Base-by-base conservation (phyloP, 2,797 vertebrate genomes). In the Menidia menidia region DNA sequence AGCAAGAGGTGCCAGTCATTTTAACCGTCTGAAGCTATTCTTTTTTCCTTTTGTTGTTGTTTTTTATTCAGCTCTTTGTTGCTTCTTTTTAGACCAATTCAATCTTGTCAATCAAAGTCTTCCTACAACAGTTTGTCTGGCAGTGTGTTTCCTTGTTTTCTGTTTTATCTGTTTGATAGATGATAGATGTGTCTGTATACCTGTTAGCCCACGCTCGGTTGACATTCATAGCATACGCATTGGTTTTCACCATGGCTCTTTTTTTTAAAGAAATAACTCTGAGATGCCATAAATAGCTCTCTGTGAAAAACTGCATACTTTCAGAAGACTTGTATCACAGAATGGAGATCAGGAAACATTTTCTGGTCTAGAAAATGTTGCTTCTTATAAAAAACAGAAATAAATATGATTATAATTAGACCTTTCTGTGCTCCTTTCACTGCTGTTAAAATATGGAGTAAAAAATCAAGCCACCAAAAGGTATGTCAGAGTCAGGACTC, bases 391-490 rank as follows among this genome's bases (percentile, higher is more conserved):
- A 60, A n/a, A 61, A 0, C 4, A 11, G 19, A 60, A 33, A 74
- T 66, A 83, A 85, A 83, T 73, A 47, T 25, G 25, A 25, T 89
- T 78, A 85, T 87, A 85, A 82, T 75, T 78, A 77, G 51, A 75
- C 71, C 67, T 86, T 78, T 42, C 9, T 31, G 35, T 68, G 72
- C 73, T 80, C 76, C 64, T 68, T 71, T 74, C 64, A 65, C 60
- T 65, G 56, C 78, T 70, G 64, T 66, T 47, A 68, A 69, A 69
- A 54, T 64, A 45, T 44, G 45, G 62, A n/a, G 6, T 14, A 18
- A n/a, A 68, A 72, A 80, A 82, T 76, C 83, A 81, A 87, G 88
- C 76, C 87, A 85, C 63, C 53, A 30, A 13, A 42, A 82, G 60
- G 54, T 68, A 72, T 74, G 56, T 42, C 65, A 71, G 62, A 82